phyloP scores from a whole-genome alignment of 2,797 vertebrate genomes.

The Telmatherina bonti region DNA sequence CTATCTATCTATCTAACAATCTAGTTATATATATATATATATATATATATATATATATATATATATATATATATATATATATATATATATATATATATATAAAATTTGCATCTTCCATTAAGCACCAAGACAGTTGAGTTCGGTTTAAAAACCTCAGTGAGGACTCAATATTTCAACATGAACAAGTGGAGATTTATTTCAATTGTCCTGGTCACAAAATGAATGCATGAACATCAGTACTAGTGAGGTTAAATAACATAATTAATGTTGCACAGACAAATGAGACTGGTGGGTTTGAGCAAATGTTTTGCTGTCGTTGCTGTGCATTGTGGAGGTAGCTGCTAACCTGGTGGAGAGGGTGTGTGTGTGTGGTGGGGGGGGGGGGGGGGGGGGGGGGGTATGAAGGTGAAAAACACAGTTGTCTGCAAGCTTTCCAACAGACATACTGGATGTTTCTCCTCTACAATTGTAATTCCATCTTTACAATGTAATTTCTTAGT shows the following conservation, averaged over 20 bases:
- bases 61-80: too few relatives aligned
- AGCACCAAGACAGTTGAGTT: constrained; percentile 17
- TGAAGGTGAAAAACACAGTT: constrained; percentile 57
- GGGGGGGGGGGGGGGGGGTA: too few relatives aligned
- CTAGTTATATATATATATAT: too few relatives aligned
- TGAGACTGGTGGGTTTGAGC: constrained; percentile 56
- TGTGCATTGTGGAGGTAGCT: constrained; percentile 46
- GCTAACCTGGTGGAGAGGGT: constrained; percentile 43
- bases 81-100: too few relatives aligned
- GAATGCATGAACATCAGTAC: constrained; percentile 40
- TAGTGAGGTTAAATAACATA: constrained; percentile 3
- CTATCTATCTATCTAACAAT: too few relatives aligned
- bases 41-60: too few relatives aligned
- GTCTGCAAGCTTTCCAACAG: constrained; percentile 42
- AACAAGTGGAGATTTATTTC: constrained; percentile 41
- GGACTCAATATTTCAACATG: constrained; percentile 36
- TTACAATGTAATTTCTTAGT: constrained; percentile 27
- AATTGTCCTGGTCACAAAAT: constrained; percentile 35
- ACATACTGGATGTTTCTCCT: constrained; percentile 37
- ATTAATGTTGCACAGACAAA: constrained; percentile 24
- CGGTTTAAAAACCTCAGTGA: constrained; percentile 14
- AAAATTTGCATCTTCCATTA: not conserved
- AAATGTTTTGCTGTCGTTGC: constrained; percentile 46
- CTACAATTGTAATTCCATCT: constrained; percentile 50
- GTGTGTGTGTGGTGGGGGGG: not conserved